A percentile compares a stretch with the other conserved stretches of the same genome.
Evolutionary conservation across 2,113 vertebrate genomes (phyloP).

Genomic region (Tapirus terrestris): DNA sequence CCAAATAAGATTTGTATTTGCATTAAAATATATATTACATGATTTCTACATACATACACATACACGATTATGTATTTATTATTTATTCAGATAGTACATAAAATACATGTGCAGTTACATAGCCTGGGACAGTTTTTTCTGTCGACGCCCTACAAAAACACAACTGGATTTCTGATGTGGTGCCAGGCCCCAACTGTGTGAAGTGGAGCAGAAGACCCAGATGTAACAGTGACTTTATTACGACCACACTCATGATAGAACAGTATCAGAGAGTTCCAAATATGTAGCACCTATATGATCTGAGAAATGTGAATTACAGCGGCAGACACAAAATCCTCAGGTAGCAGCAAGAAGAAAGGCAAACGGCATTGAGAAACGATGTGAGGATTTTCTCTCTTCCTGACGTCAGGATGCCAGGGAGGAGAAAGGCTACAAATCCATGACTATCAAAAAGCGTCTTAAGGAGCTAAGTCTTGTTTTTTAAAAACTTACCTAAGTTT

Average conservation of each 20-base stretch:
- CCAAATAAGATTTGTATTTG: not conserved
- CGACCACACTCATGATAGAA: not conserved
- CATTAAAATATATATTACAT: not conserved
- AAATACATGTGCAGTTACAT: not conserved
- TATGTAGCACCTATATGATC: not conserved
- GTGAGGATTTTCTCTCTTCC: not conserved
- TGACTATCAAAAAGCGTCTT: not conserved
- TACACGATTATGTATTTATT: not conserved
- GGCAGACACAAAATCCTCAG: slow-evolving; percentile 19
- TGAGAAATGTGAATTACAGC: not conserved
- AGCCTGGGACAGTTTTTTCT: not conserved
- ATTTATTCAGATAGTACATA: not conserved
- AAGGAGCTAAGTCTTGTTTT: not conserved
- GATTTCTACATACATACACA: not conserved
- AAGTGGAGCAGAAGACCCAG: not conserved
- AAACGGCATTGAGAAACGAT: not conserved
- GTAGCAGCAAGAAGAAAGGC: slow-evolving; percentile 32
- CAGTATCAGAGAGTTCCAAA: not conserved
- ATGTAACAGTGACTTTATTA: not conserved
- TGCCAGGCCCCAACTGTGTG: not conserved
- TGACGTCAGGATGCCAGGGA: not conserved
- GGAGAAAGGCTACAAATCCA: not conserved
- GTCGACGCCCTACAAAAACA: not conserved
- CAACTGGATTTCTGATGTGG: not conserved
- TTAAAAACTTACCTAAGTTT: slow-evolving; percentile 8